Base-by-base conservation (phyloP, 1,140 invertebrate genomes). In the Drosophila repleta region DNA sequence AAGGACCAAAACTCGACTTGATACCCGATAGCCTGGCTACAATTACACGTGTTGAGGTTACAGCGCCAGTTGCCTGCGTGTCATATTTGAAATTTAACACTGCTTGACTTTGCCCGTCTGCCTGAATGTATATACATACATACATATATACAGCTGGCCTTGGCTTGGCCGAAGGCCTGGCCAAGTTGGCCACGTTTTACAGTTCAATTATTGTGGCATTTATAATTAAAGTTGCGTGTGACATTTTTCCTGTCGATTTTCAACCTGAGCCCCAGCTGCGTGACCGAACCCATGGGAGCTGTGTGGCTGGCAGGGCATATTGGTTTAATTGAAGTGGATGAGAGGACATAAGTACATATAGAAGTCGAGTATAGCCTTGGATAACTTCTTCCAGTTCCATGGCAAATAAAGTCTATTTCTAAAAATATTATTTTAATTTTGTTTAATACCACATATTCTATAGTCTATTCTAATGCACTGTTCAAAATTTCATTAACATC, bases 221-320 rank as follows among this genome's bases (percentile, higher is more conserved):
- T 73, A 62, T 73, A 73, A 73, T 73, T 61, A 73, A 73, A 73
- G 65, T 62, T 62, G 70, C 56, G 69, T 57, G 58, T 61, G 64
- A 73, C 64, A 68, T 39, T 53, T 49, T 55, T n/a, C 35, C 52
- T 60, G 62, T 15, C 64, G 69, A 67, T 60, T 58, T 60, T 18
- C 13, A 58, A 48, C 15, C 51, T 63, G 21, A 39, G 21, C 7
- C 26, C 3, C 24, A 18, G 17, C 46, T 71, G 61, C 68, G 62
- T 71, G 53, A 71, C 67, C 56, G 61, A 35, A 3, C 32, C 32
- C 32, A 35, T 11, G 32, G 32, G 32, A 35, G 11, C 11, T 35
- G 10, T 35, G 10, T 29, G 1, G 8, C 1, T 3, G 11, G 11
- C 2, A 35, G 32, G 32, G 32, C 4, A 35, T 35, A 35, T 35